phyloP scores from a whole-genome alignment of 2,888 invertebrate species.

The Pyrgus malvae region DNA sequence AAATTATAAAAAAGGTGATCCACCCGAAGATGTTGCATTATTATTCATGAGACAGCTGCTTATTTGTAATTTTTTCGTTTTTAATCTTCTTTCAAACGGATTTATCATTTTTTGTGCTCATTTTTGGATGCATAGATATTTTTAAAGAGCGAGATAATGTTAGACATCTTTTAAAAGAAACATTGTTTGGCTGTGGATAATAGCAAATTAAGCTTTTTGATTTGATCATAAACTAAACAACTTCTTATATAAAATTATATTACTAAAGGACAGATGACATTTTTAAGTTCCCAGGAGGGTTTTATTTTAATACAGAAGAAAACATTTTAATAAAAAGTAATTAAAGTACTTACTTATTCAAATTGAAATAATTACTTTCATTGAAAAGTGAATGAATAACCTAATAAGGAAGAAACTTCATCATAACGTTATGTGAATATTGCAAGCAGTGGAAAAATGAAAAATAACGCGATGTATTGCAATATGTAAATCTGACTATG shows the following conservation, averaged over 20 bases:
- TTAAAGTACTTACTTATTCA: too few species aligned
- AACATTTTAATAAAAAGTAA: too few species aligned
- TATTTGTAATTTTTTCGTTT: slow-evolving; percentile 34
- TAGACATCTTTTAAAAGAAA: neutral
- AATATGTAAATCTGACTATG: neutral
- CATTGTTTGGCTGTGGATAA: neutral
- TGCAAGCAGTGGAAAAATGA: neutral
- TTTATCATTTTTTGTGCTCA: slow-evolving; percentile 17
- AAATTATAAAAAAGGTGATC: slow-evolving; percentile 28
- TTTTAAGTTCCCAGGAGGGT: too few species aligned
- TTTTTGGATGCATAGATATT: neutral
- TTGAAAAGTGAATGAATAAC: too few species aligned
- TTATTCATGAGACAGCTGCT: slow-evolving; percentile 42
- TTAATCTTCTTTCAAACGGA: slow-evolving; percentile 31
- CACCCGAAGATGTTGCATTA: slow-evolving; percentile 37
- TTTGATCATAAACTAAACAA: too few species aligned
- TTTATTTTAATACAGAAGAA: too few species aligned
- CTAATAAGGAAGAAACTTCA: neutral
- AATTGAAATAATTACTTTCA: too few species aligned
- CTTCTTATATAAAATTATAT: too few species aligned
- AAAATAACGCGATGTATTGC: neutral
- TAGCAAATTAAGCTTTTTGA: neutral
- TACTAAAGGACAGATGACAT: too few species aligned
- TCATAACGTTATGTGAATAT: neutral
- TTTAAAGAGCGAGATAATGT: neutral